Conservation (phyloP, 2,797 vertebrate genomes). For the Parauchenoglanis punctatus region DNA sequence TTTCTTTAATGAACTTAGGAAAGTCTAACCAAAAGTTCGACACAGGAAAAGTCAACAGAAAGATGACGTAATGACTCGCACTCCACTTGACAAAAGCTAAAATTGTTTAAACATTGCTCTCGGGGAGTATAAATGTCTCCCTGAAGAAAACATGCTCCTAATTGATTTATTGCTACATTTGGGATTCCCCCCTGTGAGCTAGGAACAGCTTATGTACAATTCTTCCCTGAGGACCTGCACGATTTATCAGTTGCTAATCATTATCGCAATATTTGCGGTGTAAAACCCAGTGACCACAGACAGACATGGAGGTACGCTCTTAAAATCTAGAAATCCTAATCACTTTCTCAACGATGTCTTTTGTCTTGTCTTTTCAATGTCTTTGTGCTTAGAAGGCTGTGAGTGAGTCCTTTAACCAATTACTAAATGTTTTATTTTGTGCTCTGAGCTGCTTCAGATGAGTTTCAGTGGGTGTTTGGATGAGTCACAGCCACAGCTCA, state of each 20-base stretch:
- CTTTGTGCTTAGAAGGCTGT: not conserved
- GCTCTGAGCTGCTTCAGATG: slow-evolving; percentile 10
- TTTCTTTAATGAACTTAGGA: no score
- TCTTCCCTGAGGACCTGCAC: not conserved
- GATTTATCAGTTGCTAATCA: not conserved
- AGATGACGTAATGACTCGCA: not conserved
- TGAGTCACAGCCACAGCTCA: slow-evolving; percentile 11
- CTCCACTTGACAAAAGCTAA: not conserved
- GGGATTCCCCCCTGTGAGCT: not conserved
- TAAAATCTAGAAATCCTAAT: not conserved
- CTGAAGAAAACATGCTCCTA: not conserved
- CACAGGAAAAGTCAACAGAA: not conserved
- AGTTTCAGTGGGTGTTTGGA: slow-evolving; percentile 27
- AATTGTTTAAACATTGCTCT: not conserved
- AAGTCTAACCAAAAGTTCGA: no score
- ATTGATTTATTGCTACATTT: no score
- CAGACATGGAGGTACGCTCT: not conserved
- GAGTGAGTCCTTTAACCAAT: not conserved
- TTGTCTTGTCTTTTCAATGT: not conserved
- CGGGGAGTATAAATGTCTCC: not conserved
- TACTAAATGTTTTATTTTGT: slow-evolving; percentile 2
- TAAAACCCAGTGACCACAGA: not conserved
- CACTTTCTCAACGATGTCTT: not conserved
- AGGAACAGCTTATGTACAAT: not conserved
- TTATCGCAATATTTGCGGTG: not conserved